Base-by-base conservation (phyloP, 2,888 invertebrate genomes). In the Drosophila vallismaia region DNA sequence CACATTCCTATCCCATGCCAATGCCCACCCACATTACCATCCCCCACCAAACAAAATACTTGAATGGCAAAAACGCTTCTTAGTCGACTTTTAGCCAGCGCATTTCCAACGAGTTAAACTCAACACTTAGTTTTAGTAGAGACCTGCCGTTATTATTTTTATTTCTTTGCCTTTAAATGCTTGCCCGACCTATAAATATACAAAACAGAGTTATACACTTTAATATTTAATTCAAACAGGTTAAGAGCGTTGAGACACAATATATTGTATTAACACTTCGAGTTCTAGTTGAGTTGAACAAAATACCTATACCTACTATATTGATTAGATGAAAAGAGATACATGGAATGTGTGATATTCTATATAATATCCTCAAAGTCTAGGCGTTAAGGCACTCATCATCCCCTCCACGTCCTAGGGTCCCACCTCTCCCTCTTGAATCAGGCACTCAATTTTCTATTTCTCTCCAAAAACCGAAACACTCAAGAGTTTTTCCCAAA, bases 91-190 rank as follows among this genome's bases (percentile, higher is more conserved):
- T 71, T 78, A 71, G 67, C 63, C 71, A 79, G 57, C 71, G 83
- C 87, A 87, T 89, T 89, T 89, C 80, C 78, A 79, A 74, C 63
- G 89, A 88, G 88, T 89, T 75, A 45, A 88, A 88, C 88, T 88
- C 88, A 72, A 60, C 57, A 60, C 45, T 63, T 79, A 56, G 64
- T 71, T 77, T 64, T 77, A 77, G 64, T 66, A 68, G 60, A 67
- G 73, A 78, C 78, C 76, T 50, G 38, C 56, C 46, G 50, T 54
- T 71, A 56, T 49, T 29, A 45, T 56, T 56, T 67, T 44, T 8
- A 36, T 36, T 42, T 19, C 6, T 9, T 44, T 42, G 64, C 69
- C 74, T 66, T 71, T 58, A 75, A 74, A 74, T 77, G 53, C 53
- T 58, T 57, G 48, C 59, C 58, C 71, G 54, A 59, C 28, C 58